Conservation (phyloP, 2,797 vertebrate species). For the Cuculus canorus region DNA sequence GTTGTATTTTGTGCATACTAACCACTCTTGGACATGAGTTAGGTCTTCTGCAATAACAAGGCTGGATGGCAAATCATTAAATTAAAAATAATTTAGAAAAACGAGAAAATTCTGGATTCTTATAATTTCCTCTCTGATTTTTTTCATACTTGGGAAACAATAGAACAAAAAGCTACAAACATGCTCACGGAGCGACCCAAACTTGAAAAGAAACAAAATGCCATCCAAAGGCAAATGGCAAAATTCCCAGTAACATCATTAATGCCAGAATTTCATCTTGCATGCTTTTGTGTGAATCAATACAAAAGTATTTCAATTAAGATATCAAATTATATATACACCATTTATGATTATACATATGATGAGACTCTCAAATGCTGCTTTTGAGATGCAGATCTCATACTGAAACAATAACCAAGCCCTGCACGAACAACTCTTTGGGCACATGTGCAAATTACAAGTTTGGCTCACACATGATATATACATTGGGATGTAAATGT, state of each 20-base stretch:
- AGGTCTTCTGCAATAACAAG: neutral
- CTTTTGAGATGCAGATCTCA: neutral
- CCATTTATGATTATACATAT: neutral
- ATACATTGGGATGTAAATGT: neutral
- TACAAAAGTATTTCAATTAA: neutral
- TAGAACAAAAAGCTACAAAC: neutral
- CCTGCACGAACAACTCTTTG: fast-evolving
- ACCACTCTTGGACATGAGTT: neutral
- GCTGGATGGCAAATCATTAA: neutral
- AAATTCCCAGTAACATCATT: slow-evolving; percentile 35
- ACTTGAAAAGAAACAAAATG: slow-evolving; percentile 47
- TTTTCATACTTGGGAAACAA: neutral
- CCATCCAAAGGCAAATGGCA: slow-evolving; percentile 53
- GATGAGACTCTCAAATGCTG: neutral
- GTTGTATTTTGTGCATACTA: neutral
- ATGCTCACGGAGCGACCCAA: neutral
- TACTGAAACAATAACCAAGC: neutral
- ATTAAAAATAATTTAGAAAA: neutral
- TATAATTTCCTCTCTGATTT: neutral
- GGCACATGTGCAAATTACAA: neutral
- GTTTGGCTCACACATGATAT: fast-evolving
- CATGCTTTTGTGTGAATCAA: neutral
- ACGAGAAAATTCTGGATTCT: neutral
- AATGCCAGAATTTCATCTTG: neutral
- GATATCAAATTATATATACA: neutral